Evolutionary conservation across 2,797 vertebrate species (phyloP).

Genomic region (Lutra lutra): DNA sequence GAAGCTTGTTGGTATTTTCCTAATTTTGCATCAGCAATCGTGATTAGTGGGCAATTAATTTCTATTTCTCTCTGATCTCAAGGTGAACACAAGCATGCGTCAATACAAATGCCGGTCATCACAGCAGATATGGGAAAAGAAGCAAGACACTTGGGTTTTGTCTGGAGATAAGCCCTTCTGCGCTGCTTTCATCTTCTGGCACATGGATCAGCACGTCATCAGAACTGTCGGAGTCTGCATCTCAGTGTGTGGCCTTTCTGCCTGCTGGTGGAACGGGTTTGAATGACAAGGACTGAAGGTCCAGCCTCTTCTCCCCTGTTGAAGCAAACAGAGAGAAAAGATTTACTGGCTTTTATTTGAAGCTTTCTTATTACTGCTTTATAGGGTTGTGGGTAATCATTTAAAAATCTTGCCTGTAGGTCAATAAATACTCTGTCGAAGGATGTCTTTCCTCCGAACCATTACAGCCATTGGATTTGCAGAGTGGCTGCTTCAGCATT

Average conservation of each 20-base stretch:
- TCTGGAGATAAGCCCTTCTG: neutral
- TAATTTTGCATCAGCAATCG: neutral
- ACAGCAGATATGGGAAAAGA: neutral
- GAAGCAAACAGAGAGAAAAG: conserved; percentile 55
- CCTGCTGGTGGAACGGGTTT: neutral
- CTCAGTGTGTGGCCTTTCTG: neutral
- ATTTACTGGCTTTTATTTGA: conserved; percentile 36
- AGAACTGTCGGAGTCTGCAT: neutral
- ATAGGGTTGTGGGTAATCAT: neutral
- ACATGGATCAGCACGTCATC: neutral
- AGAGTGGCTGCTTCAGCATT: neutral
- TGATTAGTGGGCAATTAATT: neutral
- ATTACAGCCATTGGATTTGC: neutral
- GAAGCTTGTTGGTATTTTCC: conserved; percentile 1
- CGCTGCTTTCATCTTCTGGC: neutral
- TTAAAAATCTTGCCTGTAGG: conserved; percentile 59
- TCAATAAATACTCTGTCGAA: neutral
- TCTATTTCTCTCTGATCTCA: conserved; percentile 32
- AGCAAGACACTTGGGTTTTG: neutral
- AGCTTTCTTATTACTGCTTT: conserved; percentile 39
- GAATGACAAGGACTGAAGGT: neutral
- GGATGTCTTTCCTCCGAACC: conserved; percentile 21
- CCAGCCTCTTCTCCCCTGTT: conserved; percentile 57
- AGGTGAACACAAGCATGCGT: neutral
- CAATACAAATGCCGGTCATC: neutral